Conservation (phyloP, 2,797 vertebrate genomes). For the Pseudomugil gertrudae region DNA sequence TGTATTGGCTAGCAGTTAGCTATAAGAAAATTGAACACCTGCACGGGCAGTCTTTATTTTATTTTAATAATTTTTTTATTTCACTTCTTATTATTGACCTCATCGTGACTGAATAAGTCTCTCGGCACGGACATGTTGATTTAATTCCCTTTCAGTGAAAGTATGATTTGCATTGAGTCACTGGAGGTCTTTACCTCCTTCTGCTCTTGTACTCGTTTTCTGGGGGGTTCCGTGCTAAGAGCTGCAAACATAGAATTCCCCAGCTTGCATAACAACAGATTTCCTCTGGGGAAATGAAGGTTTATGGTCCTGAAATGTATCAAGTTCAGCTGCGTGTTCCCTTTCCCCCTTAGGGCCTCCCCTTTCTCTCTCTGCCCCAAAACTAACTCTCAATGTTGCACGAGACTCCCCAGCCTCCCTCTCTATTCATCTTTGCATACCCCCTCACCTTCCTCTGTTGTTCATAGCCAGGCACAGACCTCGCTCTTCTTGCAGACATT, state of each 20-base stretch:
- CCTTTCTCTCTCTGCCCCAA: slow-evolving; percentile 41
- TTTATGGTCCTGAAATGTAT: slow-evolving; percentile 70
- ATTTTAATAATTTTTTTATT: not conserved
- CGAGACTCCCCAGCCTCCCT: slow-evolving; percentile 50
- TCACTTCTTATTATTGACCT: not conserved
- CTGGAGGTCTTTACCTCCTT: slow-evolving; percentile 37
- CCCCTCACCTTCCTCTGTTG: slow-evolving; percentile 14
- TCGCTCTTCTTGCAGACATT: slow-evolving; percentile 13
- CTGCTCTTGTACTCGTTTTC: slow-evolving; percentile 43
- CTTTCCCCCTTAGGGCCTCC: slow-evolving; percentile 33
- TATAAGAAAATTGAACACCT: no score
- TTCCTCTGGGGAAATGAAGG: slow-evolving; percentile 62
- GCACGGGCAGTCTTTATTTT: not conserved
- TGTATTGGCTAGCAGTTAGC: not conserved
- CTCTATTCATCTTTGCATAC: slow-evolving; percentile 42
- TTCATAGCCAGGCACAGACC: slow-evolving; percentile 42
- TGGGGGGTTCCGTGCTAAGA: slow-evolving; percentile 57
- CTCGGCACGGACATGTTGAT: not conserved
- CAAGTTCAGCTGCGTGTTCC: slow-evolving; percentile 62
- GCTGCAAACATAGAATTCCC: slow-evolving; percentile 70
- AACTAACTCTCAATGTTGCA: slow-evolving; percentile 57
- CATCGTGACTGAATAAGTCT: not conserved
- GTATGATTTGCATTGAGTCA: slow-evolving; percentile 21
- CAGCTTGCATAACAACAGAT: slow-evolving; percentile 66
- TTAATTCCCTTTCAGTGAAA: slow-evolving; percentile 26